phyloP scores from a whole-genome alignment of 2,888 invertebrate species.

The Drosophila neutralis region DNA sequence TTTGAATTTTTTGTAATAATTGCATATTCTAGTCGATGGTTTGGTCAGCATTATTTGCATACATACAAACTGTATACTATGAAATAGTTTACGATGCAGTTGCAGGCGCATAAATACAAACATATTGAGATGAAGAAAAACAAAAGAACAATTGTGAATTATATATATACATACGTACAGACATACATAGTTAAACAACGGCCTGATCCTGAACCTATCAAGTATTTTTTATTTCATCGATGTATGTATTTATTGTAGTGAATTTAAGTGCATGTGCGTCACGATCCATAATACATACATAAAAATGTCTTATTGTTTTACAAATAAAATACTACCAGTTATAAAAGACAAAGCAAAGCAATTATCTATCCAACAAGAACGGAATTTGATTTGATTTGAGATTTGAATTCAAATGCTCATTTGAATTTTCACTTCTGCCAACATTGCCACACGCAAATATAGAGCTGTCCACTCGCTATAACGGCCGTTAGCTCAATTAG shows the following conservation, averaged over 20 bases:
- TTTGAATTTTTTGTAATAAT: slow-evolving; percentile 24
- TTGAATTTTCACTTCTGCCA: background rate
- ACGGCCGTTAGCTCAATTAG: background rate
- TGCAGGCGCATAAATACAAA: slow-evolving; percentile 28
- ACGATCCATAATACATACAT: slow-evolving; percentile 45
- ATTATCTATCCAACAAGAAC: background rate
- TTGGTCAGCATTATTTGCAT: slow-evolving; percentile 51
- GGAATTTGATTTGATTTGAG: background rate
- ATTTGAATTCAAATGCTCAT: background rate
- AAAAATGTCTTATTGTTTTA: slow-evolving; percentile 72
- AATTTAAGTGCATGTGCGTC: slow-evolving; percentile 62
- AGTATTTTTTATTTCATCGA: slow-evolving; percentile 44
- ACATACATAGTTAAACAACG: slow-evolving; percentile 34
- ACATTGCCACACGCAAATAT: background rate
- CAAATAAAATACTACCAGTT: slow-evolving; percentile 71
- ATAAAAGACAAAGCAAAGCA: slow-evolving; percentile 40
- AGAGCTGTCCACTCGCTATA: background rate
- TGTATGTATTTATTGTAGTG: slow-evolving; percentile 57
- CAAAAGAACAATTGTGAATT: slow-evolving; percentile 28
- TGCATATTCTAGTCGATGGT: slow-evolving; percentile 78
- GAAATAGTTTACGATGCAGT: slow-evolving; percentile 43
- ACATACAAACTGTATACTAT: slow-evolving; percentile 47
- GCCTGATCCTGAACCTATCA: slow-evolving; percentile 33
- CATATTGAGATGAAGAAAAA: slow-evolving; percentile 1
- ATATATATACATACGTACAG: slow-evolving; percentile 25